These are phyloP conservation scores for Panthera tigris DNA, from an alignment of 2,113 vertebrate genomes.

Conservation along the genomic window DNA sequence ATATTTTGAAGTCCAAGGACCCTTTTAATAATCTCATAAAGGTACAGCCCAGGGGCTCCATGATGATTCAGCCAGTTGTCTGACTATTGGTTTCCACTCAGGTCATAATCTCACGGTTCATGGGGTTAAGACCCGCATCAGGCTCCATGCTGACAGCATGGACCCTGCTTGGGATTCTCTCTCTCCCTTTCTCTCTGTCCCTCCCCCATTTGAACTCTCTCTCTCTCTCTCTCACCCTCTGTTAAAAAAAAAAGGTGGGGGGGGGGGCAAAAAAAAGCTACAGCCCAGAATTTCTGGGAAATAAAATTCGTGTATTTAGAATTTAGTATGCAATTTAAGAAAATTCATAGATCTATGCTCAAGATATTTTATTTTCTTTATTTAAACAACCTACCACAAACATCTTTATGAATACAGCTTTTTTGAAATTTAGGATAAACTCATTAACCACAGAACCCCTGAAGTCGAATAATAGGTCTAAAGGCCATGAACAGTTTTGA, in stretches of 20 bases:
- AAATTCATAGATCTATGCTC: background rate
- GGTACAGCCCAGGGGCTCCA: too few species aligned
- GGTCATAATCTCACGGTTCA: too few species aligned
- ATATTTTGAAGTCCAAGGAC: background rate
- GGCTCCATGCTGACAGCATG: too few species aligned
- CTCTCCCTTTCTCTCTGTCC: too few species aligned
- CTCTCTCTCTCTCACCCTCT: too few species aligned
- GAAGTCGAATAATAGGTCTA: background rate
- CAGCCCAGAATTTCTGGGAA: background rate
- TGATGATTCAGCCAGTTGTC: too few species aligned
- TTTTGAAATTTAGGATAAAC: conserved; percentile 39
- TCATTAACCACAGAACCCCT: background rate
- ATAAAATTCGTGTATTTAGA: conserved; percentile 22
- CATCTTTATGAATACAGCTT: background rate
- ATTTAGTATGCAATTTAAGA: conserved; percentile 41
- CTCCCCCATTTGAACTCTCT: too few species aligned
- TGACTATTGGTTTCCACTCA: too few species aligned
- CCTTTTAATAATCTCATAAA: conserved; percentile 15
- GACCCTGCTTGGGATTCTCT: too few species aligned
- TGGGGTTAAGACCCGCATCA: too few species aligned
- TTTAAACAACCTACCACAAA: conserved; percentile 36
- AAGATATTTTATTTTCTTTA: conserved; percentile 44
- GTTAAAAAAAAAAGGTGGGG: too few species aligned
- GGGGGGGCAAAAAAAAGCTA: background rate
- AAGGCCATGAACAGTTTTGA: background rate